Percentiles rank a stretch among this genome's conserved stretches.
These are phyloP conservation scores for Therioaphis trifolii DNA, from an alignment of 2,888 invertebrate genomes.

Conservation along the genomic window DNA sequence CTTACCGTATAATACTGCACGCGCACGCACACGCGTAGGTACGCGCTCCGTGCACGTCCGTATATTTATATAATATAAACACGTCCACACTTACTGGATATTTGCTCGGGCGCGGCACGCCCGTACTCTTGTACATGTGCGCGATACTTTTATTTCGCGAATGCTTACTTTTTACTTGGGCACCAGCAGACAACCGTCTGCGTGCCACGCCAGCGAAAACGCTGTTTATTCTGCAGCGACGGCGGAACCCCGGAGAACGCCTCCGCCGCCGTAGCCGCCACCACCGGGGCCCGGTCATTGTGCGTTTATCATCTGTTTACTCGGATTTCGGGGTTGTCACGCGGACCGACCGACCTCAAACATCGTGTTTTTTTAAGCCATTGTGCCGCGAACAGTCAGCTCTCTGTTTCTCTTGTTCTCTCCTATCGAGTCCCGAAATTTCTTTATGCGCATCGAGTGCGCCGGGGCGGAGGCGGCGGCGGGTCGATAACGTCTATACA, in stretches of 20 bases:
- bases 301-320: neutral
- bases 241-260: no score
- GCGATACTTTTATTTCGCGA: neutral
- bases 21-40: neutral
- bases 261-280: no score
- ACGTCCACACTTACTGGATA: neutral
- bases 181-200: neutral
- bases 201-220: neutral
- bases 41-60: neutral
- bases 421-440: no score
- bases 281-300: slow-evolving; percentile 2
- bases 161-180: neutral
- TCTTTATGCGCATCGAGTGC: no score
- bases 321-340: neutral
- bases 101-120: neutral
- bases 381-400: neutral
- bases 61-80: neutral
- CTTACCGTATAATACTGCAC: no score
- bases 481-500: no score
- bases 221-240: neutral
- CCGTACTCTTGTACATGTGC: neutral
- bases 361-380: neutral
- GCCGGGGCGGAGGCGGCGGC: no score
- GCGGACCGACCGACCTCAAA: neutral
- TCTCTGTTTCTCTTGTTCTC: no score